Evolutionary conservation across 2,113 vertebrate species (phyloP), one percentile per base, ranked within the genome.

Genomic region (Ursus arctos): DNA sequence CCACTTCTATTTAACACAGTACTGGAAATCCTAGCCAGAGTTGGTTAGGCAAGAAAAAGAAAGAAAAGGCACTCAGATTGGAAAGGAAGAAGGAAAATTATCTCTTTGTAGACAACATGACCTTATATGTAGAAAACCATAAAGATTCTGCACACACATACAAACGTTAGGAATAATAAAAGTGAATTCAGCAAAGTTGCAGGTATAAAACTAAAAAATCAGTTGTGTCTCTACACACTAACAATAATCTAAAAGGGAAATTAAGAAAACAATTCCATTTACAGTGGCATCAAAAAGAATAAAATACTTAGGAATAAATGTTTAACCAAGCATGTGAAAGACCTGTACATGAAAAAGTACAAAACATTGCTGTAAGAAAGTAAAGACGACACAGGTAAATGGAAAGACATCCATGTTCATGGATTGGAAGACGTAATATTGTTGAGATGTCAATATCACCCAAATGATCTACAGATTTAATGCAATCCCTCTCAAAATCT

Each of bases 261-360:
- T 93, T 36, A 88, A 92, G 65, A 92, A 91, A 85, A 55, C 61
- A 53, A 43, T 67, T 84, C 24, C 24, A 89, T 43, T 93, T 79
- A 61, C 10, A 61, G 16, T 43, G 85, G 88, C 36, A 85, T 85
- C 59, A 61, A 55, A 93, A 82, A 74, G 74, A 81, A 65, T 47
- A 76, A 18, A 36, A 67, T 69, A 77, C 61, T 28, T 93, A 59
- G 33, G 84, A 93, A 71, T 77, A 77, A 51, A 43, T 71, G 12
- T 76, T 69, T n/a, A 65, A 77, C 18, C 53, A 77, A 82, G 76
- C 24, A 92, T 55, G 15, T 28, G 63, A 86, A 91, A 79, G 36
- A 81, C 10, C 31, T 81, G 5, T 67, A 74, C 22, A 81, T 26
- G 43, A 71, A 69, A 53, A 93, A 86, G n/a, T 57, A 90, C 11